Percentiles rank a stretch among this genome's conserved stretches.
Evolutionary conservation across 37 sponge, comb jelly and placozoan genomes (phyloP).

Genomic region (Tethya wilhelma): DNA sequence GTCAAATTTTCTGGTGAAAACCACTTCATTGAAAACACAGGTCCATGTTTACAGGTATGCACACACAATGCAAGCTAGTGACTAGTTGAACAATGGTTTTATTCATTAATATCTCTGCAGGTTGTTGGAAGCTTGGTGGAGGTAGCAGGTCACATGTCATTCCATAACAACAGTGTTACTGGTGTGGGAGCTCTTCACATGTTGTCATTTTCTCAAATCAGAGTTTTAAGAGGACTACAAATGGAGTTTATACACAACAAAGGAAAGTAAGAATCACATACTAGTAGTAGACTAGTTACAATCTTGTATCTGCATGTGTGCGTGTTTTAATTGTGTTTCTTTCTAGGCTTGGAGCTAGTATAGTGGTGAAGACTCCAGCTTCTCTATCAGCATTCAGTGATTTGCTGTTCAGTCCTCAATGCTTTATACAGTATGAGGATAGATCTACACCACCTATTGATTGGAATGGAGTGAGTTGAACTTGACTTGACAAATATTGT

Average conservation of each 20-base stretch:
- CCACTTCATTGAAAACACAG: constrained; percentile 22
- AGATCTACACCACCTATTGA: constrained; percentile 27
- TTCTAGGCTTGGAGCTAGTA: constrained; percentile 49
- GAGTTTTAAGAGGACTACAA: neutral
- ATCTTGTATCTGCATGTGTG: no score
- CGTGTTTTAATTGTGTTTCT: no score
- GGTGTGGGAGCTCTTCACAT: constrained; percentile 35
- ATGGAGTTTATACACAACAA: constrained; percentile 38
- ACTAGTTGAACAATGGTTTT: neutral
- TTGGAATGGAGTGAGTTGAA: constrained; percentile 56
- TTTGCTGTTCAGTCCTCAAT: constrained; percentile 33
- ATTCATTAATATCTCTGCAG: neutral
- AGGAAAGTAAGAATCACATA: constrained; percentile 30
- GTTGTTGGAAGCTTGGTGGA: constrained; percentile 43
- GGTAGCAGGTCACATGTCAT: constrained; percentile 9
- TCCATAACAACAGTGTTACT: constrained; percentile 12
- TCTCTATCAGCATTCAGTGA: constrained; percentile 9
- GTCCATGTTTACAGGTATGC: constrained; percentile 32
- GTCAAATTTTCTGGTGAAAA: constrained; percentile 32
- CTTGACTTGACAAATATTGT: neutral
- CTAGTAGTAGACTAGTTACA: neutral
- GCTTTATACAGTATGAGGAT: constrained; percentile 49
- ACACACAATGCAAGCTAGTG: neutral
- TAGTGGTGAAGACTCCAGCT: constrained; percentile 15
- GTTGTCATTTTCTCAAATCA: constrained; percentile 46